These are phyloP conservation scores for Acanthurus lineatus DNA, from an alignment of 2,797 vertebrate species.

Conservation along the genomic window DNA sequence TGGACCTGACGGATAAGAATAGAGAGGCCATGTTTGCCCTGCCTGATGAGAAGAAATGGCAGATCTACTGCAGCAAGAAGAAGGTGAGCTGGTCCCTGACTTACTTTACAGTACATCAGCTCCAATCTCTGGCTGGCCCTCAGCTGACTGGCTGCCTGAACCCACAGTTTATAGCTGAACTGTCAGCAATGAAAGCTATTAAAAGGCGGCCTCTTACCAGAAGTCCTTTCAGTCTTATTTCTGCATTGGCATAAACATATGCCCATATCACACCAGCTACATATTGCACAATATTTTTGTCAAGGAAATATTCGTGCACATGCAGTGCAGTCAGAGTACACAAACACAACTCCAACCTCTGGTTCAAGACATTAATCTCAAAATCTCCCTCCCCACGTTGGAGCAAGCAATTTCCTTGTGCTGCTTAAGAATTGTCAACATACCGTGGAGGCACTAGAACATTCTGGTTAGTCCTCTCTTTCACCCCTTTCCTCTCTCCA, in stretches of 20 bases:
- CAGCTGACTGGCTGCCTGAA: slow-evolving; percentile 51
- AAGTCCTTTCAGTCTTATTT: slow-evolving; percentile 48
- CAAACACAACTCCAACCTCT: not conserved
- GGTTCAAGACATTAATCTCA: slow-evolving; percentile 35
- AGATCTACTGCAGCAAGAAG: slow-evolving; percentile 99
- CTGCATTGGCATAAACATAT: slow-evolving; percentile 49
- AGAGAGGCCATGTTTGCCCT: slow-evolving; percentile 97
- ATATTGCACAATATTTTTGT: slow-evolving; percentile 2
- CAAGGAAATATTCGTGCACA: not conserved
- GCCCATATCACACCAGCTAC: slow-evolving; percentile 11
- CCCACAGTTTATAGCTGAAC: slow-evolving; percentile 53
- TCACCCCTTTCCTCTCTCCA: slow-evolving; percentile 64
- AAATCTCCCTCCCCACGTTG: slow-evolving; percentile 35
- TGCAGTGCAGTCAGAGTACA: not conserved
- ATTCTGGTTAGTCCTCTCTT: slow-evolving; percentile 63
- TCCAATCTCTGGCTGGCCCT: slow-evolving; percentile 55
- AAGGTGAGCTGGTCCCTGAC: slow-evolving; percentile 87
- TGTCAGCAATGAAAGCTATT: slow-evolving; percentile 52
- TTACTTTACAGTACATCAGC: slow-evolving; percentile 25
- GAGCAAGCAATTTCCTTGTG: slow-evolving; percentile 46
- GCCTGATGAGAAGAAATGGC: slow-evolving; percentile 98
- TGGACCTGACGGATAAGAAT: slow-evolving; percentile 98
- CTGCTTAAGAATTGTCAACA: slow-evolving; percentile 65
- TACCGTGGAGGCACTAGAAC: slow-evolving; percentile 49
- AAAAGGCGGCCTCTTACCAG: slow-evolving; percentile 33